These are phyloP conservation scores for Sinocyclocheilus anshuiensis DNA, from an alignment of 2,113 vertebrate genomes.

Conservation along the genomic window DNA sequence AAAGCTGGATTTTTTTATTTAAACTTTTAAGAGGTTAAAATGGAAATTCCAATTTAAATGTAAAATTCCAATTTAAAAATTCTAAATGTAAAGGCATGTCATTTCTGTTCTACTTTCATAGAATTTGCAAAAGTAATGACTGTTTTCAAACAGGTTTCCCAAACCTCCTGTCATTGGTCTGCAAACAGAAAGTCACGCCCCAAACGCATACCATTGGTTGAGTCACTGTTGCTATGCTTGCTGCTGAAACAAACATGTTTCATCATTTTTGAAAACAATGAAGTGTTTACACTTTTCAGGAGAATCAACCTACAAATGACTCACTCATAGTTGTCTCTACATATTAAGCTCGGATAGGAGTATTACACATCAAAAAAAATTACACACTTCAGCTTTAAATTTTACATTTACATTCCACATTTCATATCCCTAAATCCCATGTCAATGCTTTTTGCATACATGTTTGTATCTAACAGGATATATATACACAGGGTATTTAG, in stretches of 20 bases:
- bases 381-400: slow-evolving; percentile 5
- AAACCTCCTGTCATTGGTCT: not conserved
- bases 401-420: slow-evolving; percentile 1
- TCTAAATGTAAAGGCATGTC: not conserved
- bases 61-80: not conserved
- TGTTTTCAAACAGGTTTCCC: not conserved
- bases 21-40: too few species aligned
- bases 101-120: not conserved
- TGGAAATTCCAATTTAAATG: too few species aligned
- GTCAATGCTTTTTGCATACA: not conserved
- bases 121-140: not conserved
- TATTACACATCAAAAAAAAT: not conserved
- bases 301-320: not conserved
- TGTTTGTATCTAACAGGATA: not conserved
- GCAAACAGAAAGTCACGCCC: not conserved
- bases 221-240: not conserved
- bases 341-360: not conserved
- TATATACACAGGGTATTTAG: not conserved
- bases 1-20: too few species aligned
- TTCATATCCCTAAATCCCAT: not conserved
- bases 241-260: not conserved
- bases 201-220: not conserved
- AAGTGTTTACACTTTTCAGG: not conserved
- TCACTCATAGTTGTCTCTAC: not conserved
- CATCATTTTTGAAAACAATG: not conserved